Evolutionary conservation across 2,113 vertebrate species (phyloP).

Genomic region (Trochalopteron elliotii): DNA sequence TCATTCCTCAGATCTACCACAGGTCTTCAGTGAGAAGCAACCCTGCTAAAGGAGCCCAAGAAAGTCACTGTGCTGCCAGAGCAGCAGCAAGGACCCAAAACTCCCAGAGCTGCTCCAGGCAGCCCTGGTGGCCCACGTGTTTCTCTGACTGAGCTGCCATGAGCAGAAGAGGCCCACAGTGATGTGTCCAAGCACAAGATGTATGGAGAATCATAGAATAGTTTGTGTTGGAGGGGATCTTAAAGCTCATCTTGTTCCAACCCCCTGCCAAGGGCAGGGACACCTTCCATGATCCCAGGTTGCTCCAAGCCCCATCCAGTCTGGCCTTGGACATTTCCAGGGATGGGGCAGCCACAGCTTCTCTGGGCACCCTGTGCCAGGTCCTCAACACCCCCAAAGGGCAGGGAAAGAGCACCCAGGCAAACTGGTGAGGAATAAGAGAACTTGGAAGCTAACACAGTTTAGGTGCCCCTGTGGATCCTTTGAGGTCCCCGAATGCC

Average conservation of each 20-base stretch:
- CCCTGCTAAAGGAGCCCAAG: neutral
- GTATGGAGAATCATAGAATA: accelerated
- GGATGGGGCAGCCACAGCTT: neutral
- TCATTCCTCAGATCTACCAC: neutral
- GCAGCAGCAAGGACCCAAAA: neutral
- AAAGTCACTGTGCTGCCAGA: neutral
- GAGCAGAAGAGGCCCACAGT: neutral
- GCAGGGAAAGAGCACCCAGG: neutral
- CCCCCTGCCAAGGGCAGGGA: neutral
- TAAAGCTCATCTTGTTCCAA: neutral
- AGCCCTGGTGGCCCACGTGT: accelerated
- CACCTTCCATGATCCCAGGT: accelerated
- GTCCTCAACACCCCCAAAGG: accelerated
- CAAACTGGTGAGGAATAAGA: neutral
- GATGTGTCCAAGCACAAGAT: neutral
- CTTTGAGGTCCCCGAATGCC: neutral
- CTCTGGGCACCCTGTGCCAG: neutral
- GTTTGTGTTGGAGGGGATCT: neutral
- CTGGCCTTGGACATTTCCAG: neutral
- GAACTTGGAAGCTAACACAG: neutral
- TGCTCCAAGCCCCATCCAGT: accelerated
- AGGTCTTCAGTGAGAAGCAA: neutral
- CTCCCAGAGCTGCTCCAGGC: neutral
- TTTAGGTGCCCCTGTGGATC: neutral
- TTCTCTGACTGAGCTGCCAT: neutral